Evolutionary conservation across 2,797 vertebrate species (phyloP), one percentile per base, ranked within the genome.

Genomic region (Moxostoma hubbsi): DNA sequence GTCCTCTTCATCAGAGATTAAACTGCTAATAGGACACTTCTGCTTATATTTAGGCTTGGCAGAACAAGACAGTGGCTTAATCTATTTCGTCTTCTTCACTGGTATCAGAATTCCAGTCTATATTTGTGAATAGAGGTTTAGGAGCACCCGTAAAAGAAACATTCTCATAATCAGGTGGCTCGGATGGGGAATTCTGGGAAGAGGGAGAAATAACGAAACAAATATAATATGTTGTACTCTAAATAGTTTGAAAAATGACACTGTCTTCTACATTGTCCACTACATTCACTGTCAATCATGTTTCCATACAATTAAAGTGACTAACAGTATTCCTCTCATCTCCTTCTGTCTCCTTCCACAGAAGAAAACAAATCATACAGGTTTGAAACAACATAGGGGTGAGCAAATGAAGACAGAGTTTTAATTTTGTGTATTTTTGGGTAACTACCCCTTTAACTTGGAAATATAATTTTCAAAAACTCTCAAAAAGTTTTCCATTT

Each of bases 81-180:
- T 80, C 66, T 4, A 85, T 45, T 49, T 81, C 75, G 0, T 83
- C 81, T 72, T 76, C 81, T 11, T 82, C 83, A 2, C 81, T 78
- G 57, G 57, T 68, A 16, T 82, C 80, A 13, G 82, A 85, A n/a
- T 80, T 80, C 68, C 80, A 80, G 69, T 36, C 51, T 7, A n/a
- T 68, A 16, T 83, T 69, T 24, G 59, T 16, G 63, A 61, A 45
- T 18, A 47, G 67, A 51, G 5, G 64, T 46, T 55, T 79, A 36
- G 13, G 9, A 1, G n/a, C 43, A 18, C 7, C 24, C 2, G 11
- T 47, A 54, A 46, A 66, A 71, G 76, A 77, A 18, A 85, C 8
- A 9, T 85, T 85, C 50, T 83, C 84, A 75, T 85, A 85, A 77
- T 83, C 79, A 1, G 9, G 9, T 58, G 65, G 8, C 12, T 47